Percentiles rank a stretch among this genome's conserved stretches.
phyloP scores from a whole-genome alignment of 2,888 invertebrate genomes.

The Gerosis bhagava region DNA sequence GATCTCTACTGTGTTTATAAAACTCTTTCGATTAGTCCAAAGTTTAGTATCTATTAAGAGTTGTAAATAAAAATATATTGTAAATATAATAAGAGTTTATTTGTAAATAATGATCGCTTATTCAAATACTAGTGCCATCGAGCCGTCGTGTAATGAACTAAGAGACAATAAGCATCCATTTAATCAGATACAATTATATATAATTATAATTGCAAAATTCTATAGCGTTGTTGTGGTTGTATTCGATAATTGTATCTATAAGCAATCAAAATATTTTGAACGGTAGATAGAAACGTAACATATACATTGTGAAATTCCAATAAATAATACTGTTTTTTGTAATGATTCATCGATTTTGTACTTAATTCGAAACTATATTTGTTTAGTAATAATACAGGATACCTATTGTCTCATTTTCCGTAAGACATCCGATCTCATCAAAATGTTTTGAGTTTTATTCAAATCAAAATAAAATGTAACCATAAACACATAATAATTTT shows the following conservation, averaged over 20 bases:
- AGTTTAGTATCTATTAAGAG: constrained; percentile 52
- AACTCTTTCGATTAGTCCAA: constrained; percentile 72
- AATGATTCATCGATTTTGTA: too few relatives aligned
- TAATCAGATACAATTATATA: constrained; percentile 49
- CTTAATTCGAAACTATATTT: constrained; percentile 24
- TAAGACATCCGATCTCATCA: not conserved
- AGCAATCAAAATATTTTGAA: too few relatives aligned
- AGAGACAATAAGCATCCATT: constrained; percentile 74
- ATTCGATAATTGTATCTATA: not conserved
- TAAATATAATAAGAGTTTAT: constrained; percentile 52
- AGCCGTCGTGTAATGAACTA: constrained; percentile 49
- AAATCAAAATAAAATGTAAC: too few relatives aligned
- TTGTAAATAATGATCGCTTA: constrained; percentile 67
- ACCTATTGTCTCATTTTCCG: constrained; percentile 13
- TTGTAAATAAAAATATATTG: constrained; percentile 42
- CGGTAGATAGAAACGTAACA: too few relatives aligned
- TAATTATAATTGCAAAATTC: constrained; percentile 23
- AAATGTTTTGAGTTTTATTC: not conserved
- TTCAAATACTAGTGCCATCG: constrained; percentile 23
- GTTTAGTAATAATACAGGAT: constrained; percentile 10
- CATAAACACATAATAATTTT: too few relatives aligned
- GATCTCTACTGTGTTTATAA: constrained; percentile 79
- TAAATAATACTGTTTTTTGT: too few relatives aligned
- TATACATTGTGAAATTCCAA: too few relatives aligned
- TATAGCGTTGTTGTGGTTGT: constrained; percentile 13